These are phyloP conservation scores for Ptilorrhoa leucosticta DNA, from an alignment of 2,113 vertebrate genomes.

Conservation along the genomic window DNA sequence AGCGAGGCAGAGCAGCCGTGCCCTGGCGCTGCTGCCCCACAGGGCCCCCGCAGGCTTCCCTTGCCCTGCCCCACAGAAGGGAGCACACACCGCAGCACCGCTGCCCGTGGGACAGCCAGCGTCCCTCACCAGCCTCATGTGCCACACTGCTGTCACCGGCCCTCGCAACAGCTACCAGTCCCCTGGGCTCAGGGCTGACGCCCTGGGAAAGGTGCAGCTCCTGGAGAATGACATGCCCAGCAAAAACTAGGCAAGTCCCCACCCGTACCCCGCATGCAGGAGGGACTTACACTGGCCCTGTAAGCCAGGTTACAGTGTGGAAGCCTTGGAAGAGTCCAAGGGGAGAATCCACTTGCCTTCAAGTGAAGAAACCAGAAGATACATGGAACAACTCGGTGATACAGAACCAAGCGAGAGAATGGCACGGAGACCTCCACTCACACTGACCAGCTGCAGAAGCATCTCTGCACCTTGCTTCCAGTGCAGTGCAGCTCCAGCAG, in stretches of 20 bases:
- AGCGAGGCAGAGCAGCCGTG: background rate
- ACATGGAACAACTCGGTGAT: rapidly evolving
- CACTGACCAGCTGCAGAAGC: background rate
- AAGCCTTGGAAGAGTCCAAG: background rate
- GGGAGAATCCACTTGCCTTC: background rate
- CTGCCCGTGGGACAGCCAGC: rapidly evolving
- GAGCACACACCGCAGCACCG: rapidly evolving
- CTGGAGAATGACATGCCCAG: background rate
- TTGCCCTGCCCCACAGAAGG: background rate
- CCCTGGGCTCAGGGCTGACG: background rate
- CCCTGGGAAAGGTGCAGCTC: rapidly evolving
- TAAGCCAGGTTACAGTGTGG: rapidly evolving
- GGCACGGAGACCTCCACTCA: rapidly evolving
- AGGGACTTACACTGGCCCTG: background rate
- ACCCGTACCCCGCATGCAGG: background rate
- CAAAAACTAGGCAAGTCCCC: rapidly evolving
- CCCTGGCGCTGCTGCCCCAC: background rate
- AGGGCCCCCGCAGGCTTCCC: background rate
- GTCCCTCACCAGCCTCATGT: rapidly evolving
- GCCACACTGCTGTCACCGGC: rapidly evolving
- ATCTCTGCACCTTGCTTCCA: background rate
- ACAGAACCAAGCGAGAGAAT: background rate
- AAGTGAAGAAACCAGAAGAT: background rate
- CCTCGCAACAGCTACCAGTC: rapidly evolving
- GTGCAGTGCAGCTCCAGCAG: rapidly evolving